Conservation (phyloP, 1,140 invertebrate species). For the Carposina sasakii region DNA sequence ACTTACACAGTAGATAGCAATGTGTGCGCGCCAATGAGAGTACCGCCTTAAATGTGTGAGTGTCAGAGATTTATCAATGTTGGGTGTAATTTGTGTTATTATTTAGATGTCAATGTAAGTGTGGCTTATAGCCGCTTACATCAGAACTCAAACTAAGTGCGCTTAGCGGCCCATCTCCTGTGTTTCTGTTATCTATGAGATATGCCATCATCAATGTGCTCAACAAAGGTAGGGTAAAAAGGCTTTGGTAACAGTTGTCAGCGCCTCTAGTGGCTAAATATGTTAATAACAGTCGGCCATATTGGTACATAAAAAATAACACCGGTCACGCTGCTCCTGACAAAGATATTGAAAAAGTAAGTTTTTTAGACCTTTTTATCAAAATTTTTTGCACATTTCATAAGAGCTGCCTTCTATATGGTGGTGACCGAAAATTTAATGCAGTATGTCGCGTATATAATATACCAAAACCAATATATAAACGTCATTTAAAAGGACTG, state of each 20-base stretch:
- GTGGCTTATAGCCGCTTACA: no score
- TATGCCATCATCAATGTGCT: no score
- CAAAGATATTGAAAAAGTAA: slow-evolving; percentile 4
- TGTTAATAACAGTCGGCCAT: neutral
- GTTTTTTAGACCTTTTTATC: neutral
- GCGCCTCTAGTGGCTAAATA: neutral
- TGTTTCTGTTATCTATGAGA: no score
- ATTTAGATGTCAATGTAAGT: no score
- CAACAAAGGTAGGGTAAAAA: no score
- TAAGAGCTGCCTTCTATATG: neutral
- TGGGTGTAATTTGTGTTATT: no score
- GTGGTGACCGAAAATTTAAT: neutral
- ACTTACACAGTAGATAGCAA: no score
- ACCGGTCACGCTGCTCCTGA: neutral
- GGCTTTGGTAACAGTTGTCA: neutral
- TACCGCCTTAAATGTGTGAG: no score
- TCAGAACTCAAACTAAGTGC: no score
- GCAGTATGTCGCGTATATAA: slow-evolving; percentile 2
- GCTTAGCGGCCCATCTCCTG: no score
- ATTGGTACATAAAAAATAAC: neutral
- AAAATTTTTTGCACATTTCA: neutral
- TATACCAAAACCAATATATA: slow-evolving; percentile 4
- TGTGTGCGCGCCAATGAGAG: no score
- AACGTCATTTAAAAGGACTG: slow-evolving; percentile 8
- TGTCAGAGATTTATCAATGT: no score